Base-by-base conservation (phyloP, 2,888 invertebrate genomes). In the Leptopilina drosophilae region DNA sequence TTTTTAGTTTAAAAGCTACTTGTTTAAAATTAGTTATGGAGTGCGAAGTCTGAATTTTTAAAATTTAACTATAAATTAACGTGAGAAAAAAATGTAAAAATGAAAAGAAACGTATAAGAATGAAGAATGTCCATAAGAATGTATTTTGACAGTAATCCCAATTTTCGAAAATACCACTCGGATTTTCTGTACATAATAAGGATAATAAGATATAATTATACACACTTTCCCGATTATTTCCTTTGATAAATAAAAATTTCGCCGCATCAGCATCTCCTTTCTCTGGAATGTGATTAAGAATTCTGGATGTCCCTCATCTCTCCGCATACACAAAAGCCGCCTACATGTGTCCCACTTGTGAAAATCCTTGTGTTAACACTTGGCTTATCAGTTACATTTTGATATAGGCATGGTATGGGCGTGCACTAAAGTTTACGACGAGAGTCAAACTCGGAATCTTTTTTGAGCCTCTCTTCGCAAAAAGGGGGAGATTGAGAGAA, bases 331-430 rank as follows among this genome's bases (percentile, higher is more conserved):
- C 53, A 73, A 73, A 56, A 33, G 69, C 69, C 69, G 53, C 53
- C 69, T 73, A 56, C 69, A 73, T 73, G 9, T 73, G 53, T 53
- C 9, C 26, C 53, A 73, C n/a, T 73, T 26, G 69, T 73, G 69
- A 73, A 73, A 73, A 73, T 73, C 69, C 69, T 20, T 73, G 53
- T 73, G 53, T 73, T 73, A 73, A 73, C 69, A 73, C 69, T 73
- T 73, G 14, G 20, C 53, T 73, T 73, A 73, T 73, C 69, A 56
- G 53, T 33, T 12, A 20, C 4, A 12, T 4, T 33, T 73, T 69
- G 69, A 69, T 33, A 33, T 69, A 69, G 49, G 49, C 42, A 33
- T 14, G 33, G n/a, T 53, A 73, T 56, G 69, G 53, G 20, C 26
- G 53, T 53, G 15, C 20, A 49, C 69, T 69, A n/a, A 69, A 26